Base-by-base conservation (phyloP, 1,140 invertebrate species). In the Zaprionus africanus region DNA sequence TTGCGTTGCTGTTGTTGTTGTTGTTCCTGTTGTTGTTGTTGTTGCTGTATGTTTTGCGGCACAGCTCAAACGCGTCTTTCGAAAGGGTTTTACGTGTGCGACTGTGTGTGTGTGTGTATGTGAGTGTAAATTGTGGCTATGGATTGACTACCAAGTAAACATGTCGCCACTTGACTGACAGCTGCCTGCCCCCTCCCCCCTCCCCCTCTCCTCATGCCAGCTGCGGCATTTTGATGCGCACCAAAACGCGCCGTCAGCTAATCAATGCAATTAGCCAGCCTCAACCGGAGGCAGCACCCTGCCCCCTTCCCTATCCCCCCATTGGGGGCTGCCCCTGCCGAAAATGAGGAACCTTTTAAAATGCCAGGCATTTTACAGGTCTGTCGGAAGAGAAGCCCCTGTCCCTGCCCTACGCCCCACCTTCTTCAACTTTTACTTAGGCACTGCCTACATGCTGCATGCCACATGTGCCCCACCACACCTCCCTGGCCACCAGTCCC, bases 161-260 rank as follows among this genome's bases (percentile, higher is more conserved):
- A 87, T 87, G 84, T 87, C 84, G 84, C 85, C 84, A 81, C 85
- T 87, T 87, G 84, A 87, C 81, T 88, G 84, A 87, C 84, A 87
- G 84, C 84, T 87, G 84, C 87, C 85, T 87, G 61, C 77, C 69
- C 49, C 28, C 1, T 49, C 19, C 51, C 59, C 46, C 80, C 41
- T 53, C 34, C 9, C 46, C 5, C 15, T 22, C 9, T 34, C 5
- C 15, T 24, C 13, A 4, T 28, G 53, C 49, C 34, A 36, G 54
- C 36, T 46, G 61, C 71, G 66, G 65, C 83, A 87, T 85, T 86
- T 86, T 87, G 84, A 86, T 86, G 83, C 73, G 85, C 81, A 79
- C 75, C 84, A 87, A 90, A 87, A 84, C 70, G 84, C 85, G 70
- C 84, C 85, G 84, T 87, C 85, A 90, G 85, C 85, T 90, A 90